Conservation (phyloP, 2,888 invertebrate species). For the Bugula neritina region DNA sequence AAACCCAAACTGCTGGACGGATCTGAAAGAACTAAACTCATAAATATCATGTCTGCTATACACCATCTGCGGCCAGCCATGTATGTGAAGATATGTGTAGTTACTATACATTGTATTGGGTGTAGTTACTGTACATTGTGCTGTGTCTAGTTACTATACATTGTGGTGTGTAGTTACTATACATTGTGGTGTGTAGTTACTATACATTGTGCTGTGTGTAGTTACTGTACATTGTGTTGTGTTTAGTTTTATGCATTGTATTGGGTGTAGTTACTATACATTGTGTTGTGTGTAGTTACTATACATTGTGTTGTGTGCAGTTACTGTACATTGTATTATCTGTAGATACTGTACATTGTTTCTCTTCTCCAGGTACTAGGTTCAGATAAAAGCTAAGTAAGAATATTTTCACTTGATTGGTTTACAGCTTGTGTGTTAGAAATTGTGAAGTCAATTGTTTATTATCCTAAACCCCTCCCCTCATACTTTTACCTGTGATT, state of each 20-base stretch:
- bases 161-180: neutral
- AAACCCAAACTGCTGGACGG: neutral
- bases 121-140: neutral
- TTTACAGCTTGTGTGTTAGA: no score
- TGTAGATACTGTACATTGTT: neutral
- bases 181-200: neutral
- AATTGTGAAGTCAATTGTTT: no score
- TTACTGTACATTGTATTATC: neutral
- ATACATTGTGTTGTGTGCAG: neutral
- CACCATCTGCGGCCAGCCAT: constrained; percentile 7
- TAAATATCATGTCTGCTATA: neutral
- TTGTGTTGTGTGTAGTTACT: neutral
- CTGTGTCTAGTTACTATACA: neutral
- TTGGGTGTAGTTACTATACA: no score
- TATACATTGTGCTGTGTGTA: neutral
- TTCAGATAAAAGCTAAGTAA: no score
- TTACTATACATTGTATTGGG: neutral
- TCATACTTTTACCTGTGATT: no score
- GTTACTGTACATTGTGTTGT: neutral
- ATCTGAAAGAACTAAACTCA: constrained; percentile 7
- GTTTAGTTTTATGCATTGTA: no score
- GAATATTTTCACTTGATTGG: no score
- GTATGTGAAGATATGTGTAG: neutral
- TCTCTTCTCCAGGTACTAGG: no score
- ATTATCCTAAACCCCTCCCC: no score